A percentile compares a stretch with the other conserved stretches of the same genome.
Conservation (phyloP, 1,140 invertebrate genomes). For the Zaprionus ghesquierei region DNA sequence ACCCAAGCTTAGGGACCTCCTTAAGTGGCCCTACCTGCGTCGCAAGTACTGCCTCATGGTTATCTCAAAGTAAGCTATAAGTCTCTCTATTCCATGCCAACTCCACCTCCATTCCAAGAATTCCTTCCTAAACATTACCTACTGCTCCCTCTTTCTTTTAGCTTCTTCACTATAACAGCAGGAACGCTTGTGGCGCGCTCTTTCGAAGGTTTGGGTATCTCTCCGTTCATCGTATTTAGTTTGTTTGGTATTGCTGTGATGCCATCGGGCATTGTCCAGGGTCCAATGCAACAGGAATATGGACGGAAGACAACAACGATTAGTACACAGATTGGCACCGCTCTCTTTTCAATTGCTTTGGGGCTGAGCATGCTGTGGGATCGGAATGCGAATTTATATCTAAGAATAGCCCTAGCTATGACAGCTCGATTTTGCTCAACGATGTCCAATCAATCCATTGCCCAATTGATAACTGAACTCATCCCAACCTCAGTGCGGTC, state of each 20-base stretch:
- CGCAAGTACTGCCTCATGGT: not conserved
- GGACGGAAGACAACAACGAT: conserved; percentile 83
- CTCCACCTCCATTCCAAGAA: not conserved
- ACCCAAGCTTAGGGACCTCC: not conserved
- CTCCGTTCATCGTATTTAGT: conserved; percentile 81
- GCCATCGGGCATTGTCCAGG: conserved; percentile 84
- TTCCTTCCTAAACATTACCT: too few species aligned
- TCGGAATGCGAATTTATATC: not conserved
- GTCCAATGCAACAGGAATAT: conserved; percentile 83
- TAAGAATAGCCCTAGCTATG: not conserved
- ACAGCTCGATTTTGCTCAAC: not conserved
- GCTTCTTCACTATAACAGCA: conserved; percentile 63
- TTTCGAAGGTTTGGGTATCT: conserved; percentile 84
- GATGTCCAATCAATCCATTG: conserved; percentile 84
- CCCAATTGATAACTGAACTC: conserved; percentile 86
- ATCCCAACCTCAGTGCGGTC: conserved; percentile 86
- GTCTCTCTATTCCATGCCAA: not conserved
- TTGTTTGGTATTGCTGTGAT: conserved; percentile 83
- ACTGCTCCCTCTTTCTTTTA: not conserved
- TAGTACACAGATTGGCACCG: not conserved
- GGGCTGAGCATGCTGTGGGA: not conserved
- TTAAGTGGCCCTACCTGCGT: not conserved
- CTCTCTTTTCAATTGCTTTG: not conserved
- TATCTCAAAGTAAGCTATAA: not conserved
- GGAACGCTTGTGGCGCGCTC: conserved; percentile 85